Base-by-base conservation (phyloP, 2,888 invertebrate species). In the Lottia gigantea region DNA sequence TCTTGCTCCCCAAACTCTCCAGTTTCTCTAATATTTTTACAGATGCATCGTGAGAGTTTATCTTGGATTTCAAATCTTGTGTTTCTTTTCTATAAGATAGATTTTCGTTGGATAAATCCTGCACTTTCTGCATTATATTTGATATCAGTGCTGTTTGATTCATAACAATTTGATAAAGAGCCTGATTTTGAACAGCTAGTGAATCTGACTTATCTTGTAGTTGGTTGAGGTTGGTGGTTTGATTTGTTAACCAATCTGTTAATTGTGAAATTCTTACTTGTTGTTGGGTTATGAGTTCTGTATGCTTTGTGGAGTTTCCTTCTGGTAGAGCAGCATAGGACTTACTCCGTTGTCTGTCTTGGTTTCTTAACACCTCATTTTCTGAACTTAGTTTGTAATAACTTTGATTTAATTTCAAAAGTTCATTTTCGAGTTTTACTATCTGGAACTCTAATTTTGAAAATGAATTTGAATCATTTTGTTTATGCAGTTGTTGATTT, bases 391-490 rank as follows among this genome's bases (percentile, higher is more conserved):
- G 70, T 3, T 74, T 69, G 2, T 71, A 72, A 67, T 84, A 83
- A 67, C 77, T 83, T 64, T 82, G 79, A 61, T 80, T 84, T 62
- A 86, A 74, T 71, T 77, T 79, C 64, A 84, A 64, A 8, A 87
- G 72, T 46, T 83, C 82, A 68, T 85, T 86, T 75, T 86, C 86
- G 11, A 87, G 68, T 64, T 72, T 79, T 2, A 86, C 73, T 45
- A 86, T 80, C 49, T 83, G 80, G 70, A 83, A 85, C 75, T 86
- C 87, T 26, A 86, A 72, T 31, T 76, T 76, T 12, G 78, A 74
- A 15, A 83, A 77, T 0, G 81, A 75, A 16, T 73, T 75, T 7
- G 82, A 72, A 55, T 83, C 81, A 62, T 82, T 81, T 68, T 80
- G 82, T 71, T 83, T 81, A 25, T 80, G 73, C 16, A 85, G 45